Evolutionary conservation across 2,797 vertebrate genomes (phyloP), one percentile per base, ranked within the genome.

Genomic region (Sparidentex hasta): DNA sequence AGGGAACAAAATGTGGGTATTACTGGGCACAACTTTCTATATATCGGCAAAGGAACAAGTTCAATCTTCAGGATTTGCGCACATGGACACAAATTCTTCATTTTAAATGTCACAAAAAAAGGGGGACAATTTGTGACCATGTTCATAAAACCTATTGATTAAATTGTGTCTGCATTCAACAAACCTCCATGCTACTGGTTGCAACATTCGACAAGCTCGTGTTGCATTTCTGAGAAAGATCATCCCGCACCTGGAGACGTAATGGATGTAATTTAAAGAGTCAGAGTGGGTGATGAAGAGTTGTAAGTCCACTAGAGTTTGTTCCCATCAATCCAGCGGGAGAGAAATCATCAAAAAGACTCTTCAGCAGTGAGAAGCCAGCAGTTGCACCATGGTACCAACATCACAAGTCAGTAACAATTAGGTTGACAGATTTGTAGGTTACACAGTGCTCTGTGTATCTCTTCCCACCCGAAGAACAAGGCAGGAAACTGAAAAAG

Each of bases 11-110:
- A 63, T 71, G 43, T 14, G 48, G n/a, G 3, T 52, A 27, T 63
- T 57, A 55, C 67, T 72, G 65, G 20, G 23, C 46, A 71, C 25
- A 74, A 69, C 63, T 61, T 58, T 74, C 43, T 65, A 21, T 65
- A n/a, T 71, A 23, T 74, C 61, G 54, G 57, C 74, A 33, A 33
- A 33, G 29, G 29, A 33, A 33, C 4, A 33, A 33, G 29, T 33
- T 33, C 5, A 7, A 33, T 33, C 29, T 33, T 33, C 5, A 7
- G 29, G 29, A 33, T 33, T 33, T 33, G 29, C 6, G 6, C 7
- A 33, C 29, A 33, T 33, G 29, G 29, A 33, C 29, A 33, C 29
- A 7, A 33, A 33, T 33, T 33, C 29, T 33, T 33, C 5, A 33
- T 33, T 33, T 33, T 33, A 33, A 33, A 33, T 33, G 29, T 33